Conservation (phyloP, 1,140 invertebrate genomes). For the Drosophila aff. region DNA sequence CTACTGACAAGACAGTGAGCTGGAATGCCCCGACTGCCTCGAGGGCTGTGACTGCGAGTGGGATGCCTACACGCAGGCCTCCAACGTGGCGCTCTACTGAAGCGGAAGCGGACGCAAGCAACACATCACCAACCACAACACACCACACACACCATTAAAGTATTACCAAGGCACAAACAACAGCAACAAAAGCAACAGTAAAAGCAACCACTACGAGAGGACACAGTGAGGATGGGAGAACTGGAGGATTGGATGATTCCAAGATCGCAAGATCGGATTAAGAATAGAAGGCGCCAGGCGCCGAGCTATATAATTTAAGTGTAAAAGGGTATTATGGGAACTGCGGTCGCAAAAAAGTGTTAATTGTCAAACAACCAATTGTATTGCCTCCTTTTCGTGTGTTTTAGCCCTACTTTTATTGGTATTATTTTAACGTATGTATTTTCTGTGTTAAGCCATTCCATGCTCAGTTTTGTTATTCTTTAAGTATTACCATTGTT, state of each 20-base stretch:
- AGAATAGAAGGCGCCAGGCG: conserved; percentile 62
- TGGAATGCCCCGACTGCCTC: conserved; percentile 84
- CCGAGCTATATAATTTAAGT: conserved; percentile 52
- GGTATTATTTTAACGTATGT: conserved; percentile 38
- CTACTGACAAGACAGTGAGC: conserved; percentile 91
- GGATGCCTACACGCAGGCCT: conserved; percentile 82
- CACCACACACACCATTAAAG: conserved; percentile 63
- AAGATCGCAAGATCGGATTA: conserved; percentile 5
- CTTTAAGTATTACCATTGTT: conserved; percentile 54
- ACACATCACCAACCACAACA: conserved; percentile 28
- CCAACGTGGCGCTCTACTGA: conserved; percentile 79
- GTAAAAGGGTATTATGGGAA: conserved; percentile 71
- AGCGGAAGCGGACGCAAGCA: conserved; percentile 17
- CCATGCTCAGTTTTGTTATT: conserved; percentile 60
- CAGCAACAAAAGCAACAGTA: conserved; percentile 44
- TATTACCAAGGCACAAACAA: conserved; percentile 78
- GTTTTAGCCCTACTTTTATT: conserved; percentile 37
- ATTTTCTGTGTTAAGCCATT: conserved; percentile 56
- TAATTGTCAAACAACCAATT: conserved; percentile 53
- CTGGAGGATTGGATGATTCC: background rate
- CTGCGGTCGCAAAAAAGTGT: conserved; percentile 71
- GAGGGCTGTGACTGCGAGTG: conserved; percentile 85
- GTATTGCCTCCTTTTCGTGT: conserved; percentile 45
- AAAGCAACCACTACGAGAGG: conserved; percentile 29
- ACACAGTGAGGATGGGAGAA: conserved; percentile 29